These are phyloP conservation scores for Boleophthalmus pectinirostris DNA, from an alignment of 2,113 vertebrate genomes.

Conservation along the genomic window DNA sequence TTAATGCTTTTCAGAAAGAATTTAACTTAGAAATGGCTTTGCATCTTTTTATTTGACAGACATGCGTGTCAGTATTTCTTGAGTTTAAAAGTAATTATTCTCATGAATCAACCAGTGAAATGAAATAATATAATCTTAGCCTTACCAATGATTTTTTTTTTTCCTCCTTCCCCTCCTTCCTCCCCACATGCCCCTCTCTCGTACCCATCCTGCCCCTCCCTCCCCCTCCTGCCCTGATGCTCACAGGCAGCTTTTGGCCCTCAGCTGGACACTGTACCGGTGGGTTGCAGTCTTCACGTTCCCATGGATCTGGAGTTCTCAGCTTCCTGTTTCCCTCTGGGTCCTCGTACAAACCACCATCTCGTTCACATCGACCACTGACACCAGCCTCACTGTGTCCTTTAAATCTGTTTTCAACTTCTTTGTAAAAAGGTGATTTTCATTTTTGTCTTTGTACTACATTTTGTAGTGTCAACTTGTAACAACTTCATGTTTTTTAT, in stretches of 20 bases:
- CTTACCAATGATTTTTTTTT: not conserved
- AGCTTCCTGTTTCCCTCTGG: slow-evolving; percentile 61
- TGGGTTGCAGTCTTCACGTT: slow-evolving; percentile 69
- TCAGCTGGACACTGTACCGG: slow-evolving; percentile 33
- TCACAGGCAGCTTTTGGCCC: slow-evolving; percentile 49
- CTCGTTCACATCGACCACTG: slow-evolving; percentile 51
- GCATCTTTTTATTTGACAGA: too few relatives aligned
- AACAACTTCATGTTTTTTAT: not conserved
- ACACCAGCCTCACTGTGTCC: not conserved
- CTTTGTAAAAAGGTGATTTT: not conserved
- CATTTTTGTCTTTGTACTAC: not conserved
- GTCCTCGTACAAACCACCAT: slow-evolving; percentile 43
- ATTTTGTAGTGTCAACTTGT: slow-evolving; percentile 2
- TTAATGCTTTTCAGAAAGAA: too few relatives aligned
- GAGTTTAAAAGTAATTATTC: too few relatives aligned
- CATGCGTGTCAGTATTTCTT: too few relatives aligned
- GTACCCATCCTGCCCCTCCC: not conserved
- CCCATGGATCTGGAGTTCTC: slow-evolving; percentile 70
- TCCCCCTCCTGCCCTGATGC: not conserved
- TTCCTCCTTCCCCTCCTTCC: too few relatives aligned
- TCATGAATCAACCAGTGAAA: not conserved
- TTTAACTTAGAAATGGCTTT: too few relatives aligned
- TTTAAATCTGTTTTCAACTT: not conserved
- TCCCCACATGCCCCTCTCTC: too few relatives aligned
- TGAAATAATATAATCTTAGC: too few relatives aligned